Evolutionary conservation across 2,113 vertebrate species (phyloP), one percentile per base, ranked within the genome.

Genomic region (Micronycteris hirsuta): DNA sequence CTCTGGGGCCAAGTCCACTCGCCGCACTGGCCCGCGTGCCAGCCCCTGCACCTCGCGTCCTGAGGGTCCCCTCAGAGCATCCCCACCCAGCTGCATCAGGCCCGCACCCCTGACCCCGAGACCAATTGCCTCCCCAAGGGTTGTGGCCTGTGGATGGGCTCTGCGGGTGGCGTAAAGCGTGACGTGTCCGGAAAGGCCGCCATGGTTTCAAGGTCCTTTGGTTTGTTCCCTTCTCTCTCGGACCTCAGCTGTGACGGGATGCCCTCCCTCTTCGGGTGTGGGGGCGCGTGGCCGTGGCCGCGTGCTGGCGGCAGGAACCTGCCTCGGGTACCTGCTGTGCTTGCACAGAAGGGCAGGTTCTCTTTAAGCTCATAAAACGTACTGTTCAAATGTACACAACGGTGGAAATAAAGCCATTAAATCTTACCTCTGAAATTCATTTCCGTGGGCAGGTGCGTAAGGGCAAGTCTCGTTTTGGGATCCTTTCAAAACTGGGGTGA

Each of bases 111-210:
- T n/a, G 2, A 31, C 16, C 28, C 71, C 4, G 14, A 38, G 78
- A 41, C 52, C 4, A 7, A 56, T 56, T 5, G 20, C 16, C 54
- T n/a, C 17, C 54, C 20, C 54, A 7, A 9, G 22, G 9, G 56
- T 22, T 13, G 8, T 24, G 9, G 56, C 22, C 58, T 6, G 43
- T 19, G 15, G n/a, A 20, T 5, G 15, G 73, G 73, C 73, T 47
- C 43, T 15, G 49, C 0, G 12, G 19, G 19, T 6, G 31, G 31
- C 24, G 4, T 0, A 4, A 3, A 6, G 33, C 13, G 0, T 80
- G n/a, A 8, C 52, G 1, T 26, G 17, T 9, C 52, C 15, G 52
- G 13, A 26, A 7, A 36, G 33, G 16, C 5, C 20, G 4, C 2
- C 49, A n/a, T 52, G 52, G 8, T 26, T 38, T 38, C 8, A 56